Evolutionary conservation across 2,113 vertebrate genomes (phyloP).

Genomic region (Neolamprologus falcicula): DNA sequence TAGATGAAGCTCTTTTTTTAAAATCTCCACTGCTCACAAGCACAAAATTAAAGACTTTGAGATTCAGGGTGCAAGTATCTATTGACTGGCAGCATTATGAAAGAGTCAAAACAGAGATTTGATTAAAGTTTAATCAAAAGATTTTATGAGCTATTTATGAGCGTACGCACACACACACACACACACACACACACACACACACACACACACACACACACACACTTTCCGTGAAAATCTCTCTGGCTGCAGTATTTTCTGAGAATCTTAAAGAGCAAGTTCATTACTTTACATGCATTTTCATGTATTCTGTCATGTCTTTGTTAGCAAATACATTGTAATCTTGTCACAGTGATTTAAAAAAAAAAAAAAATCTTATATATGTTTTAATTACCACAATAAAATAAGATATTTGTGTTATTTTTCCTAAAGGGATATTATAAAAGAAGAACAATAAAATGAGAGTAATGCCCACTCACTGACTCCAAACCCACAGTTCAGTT

Average conservation of each 20-base stretch:
- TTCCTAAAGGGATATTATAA: background rate
- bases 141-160: background rate
- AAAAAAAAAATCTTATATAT: background rate
- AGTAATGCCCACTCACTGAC: background rate
- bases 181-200: background rate
- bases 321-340: background rate
- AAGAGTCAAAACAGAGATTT: background rate
- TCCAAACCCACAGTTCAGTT: background rate
- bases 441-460: background rate
- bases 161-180: rapidly evolving
- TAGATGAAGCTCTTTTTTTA: background rate
- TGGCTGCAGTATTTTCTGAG: background rate
- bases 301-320: background rate
- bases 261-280: background rate
- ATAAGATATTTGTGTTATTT: background rate
- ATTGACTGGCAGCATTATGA: background rate
- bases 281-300: background rate
- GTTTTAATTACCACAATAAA: background rate
- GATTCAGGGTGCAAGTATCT: background rate
- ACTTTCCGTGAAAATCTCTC: background rate
- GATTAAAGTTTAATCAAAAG: background rate
- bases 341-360: background rate
- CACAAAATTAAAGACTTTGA: background rate
- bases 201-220: background rate
- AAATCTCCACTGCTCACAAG: background rate